Percentiles rank a stretch among this genome's conserved stretches.
phyloP scores from a whole-genome alignment of 2,888 invertebrate genomes.

The Dasypolia templi region DNA sequence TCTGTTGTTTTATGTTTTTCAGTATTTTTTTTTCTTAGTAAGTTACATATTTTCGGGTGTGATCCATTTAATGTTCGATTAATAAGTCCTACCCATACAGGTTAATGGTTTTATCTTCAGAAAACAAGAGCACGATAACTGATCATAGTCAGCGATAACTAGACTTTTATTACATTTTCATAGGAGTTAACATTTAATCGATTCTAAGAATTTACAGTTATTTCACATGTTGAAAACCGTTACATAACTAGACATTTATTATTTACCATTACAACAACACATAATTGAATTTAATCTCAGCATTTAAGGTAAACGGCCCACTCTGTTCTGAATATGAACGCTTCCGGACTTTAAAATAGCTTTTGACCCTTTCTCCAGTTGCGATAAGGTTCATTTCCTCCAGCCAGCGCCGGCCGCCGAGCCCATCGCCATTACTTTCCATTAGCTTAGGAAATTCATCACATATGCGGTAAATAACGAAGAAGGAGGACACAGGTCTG shows the following conservation, averaged over 20 bases:
- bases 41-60: conserved; percentile 14
- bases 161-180: conserved; percentile 18
- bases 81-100: conserved; percentile 5
- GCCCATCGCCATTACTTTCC: conserved; percentile 74
- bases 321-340: conserved; percentile 52
- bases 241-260: conserved; percentile 25
- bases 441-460: conserved; percentile 76
- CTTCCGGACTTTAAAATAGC: conserved; percentile 71
- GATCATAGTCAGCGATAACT: conserved; percentile 35
- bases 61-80: conserved; percentile 28
- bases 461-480: conserved; percentile 68
- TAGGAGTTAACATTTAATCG: conserved; percentile 28
- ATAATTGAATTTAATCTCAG: conserved; percentile 29
- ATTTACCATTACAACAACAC: neutral
- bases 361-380: conserved; percentile 66
- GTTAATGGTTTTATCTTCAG: conserved; percentile 34
- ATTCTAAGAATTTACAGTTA: conserved; percentile 33
- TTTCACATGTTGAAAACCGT: conserved; percentile 16
- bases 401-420: conserved; percentile 57
- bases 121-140: conserved; percentile 37
- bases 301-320: conserved; percentile 40
- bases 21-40: conserved; percentile 5
- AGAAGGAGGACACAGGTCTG: conserved; percentile 60
- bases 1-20: neutral
- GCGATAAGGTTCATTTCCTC: conserved; percentile 75